Evolutionary conservation across 2,113 vertebrate genomes (phyloP).

Genomic region (Meles meles): DNA sequence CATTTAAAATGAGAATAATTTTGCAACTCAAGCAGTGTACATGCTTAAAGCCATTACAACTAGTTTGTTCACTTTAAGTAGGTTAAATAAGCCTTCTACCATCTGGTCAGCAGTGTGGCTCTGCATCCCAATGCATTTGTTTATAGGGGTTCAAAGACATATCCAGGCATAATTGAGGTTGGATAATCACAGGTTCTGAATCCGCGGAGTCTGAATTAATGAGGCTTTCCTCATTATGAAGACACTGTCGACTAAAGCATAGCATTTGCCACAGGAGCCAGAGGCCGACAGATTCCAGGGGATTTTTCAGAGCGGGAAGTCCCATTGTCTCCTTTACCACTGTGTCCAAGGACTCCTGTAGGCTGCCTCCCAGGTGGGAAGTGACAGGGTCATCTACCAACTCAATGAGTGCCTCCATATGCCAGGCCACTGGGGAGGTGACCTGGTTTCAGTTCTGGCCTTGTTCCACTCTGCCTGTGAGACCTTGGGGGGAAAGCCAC

Average conservation of each 20-base stretch:
- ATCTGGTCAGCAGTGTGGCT: conserved; percentile 20
- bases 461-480: neutral
- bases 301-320: neutral
- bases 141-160: neutral
- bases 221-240: neutral
- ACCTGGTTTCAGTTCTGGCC: neutral
- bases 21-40: neutral
- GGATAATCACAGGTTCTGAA: conserved; percentile 7
- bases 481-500: neutral
- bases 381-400: conserved; percentile 86
- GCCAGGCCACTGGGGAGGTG: conserved; percentile 75
- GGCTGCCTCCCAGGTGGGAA: neutral
- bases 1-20: conserved; percentile 29
- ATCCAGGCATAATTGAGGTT: neutral
- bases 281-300: neutral
- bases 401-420: conserved; percentile 89
- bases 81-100: conserved; percentile 39
- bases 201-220: neutral
- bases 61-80: neutral
- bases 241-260: neutral
- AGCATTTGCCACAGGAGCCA: neutral
- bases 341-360: neutral
- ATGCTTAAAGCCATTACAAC: neutral
- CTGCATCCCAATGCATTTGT: neutral
- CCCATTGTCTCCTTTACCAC: neutral